Percentiles rank a stretch among this genome's conserved stretches.
These are phyloP conservation scores for Aporophyla lueneburgensis DNA, from an alignment of 2,888 invertebrate species.

Conservation along the genomic window DNA sequence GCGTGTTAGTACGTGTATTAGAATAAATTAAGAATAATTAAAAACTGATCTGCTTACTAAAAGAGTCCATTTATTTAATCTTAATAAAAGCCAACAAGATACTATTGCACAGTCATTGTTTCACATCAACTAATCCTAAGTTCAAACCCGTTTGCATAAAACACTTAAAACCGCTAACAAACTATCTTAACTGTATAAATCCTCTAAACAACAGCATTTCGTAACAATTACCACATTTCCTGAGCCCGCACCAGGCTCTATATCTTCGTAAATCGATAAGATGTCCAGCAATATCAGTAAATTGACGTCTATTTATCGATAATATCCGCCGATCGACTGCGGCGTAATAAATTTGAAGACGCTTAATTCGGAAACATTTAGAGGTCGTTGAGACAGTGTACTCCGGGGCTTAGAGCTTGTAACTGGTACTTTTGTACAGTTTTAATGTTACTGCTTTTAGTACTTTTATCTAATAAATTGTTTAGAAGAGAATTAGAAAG, in stretches of 20 bases:
- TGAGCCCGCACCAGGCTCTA: conserved; percentile 48
- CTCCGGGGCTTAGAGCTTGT: conserved; percentile 60
- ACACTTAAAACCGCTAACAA: conserved; percentile 25
- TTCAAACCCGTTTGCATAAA: conserved; percentile 21
- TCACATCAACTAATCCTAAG: neutral
- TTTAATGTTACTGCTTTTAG: conserved; percentile 32
- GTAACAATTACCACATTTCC: conserved; percentile 57
- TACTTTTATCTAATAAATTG: conserved; percentile 18
- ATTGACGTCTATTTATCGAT: conserved; percentile 82
- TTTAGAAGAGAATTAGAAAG: neutral
- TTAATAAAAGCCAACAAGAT: neutral
- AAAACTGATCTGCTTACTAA: neutral
- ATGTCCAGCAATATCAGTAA: conserved; percentile 77
- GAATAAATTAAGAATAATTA: neutral
- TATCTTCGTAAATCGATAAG: conserved; percentile 65
- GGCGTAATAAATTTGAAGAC: conserved; percentile 80
- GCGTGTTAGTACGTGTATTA: too few relatives aligned
- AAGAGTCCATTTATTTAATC: neutral
- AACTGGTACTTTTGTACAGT: conserved; percentile 41
- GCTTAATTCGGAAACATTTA: conserved; percentile 80
- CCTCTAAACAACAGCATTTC: conserved; percentile 47
- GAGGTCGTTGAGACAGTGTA: conserved; percentile 72
- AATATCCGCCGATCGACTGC: conserved; percentile 77
- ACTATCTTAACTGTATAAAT: conserved; percentile 40
- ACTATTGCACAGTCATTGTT: neutral